phyloP scores from a whole-genome alignment of 2,797 vertebrate species.

The Enteromius trimaculatus region DNA sequence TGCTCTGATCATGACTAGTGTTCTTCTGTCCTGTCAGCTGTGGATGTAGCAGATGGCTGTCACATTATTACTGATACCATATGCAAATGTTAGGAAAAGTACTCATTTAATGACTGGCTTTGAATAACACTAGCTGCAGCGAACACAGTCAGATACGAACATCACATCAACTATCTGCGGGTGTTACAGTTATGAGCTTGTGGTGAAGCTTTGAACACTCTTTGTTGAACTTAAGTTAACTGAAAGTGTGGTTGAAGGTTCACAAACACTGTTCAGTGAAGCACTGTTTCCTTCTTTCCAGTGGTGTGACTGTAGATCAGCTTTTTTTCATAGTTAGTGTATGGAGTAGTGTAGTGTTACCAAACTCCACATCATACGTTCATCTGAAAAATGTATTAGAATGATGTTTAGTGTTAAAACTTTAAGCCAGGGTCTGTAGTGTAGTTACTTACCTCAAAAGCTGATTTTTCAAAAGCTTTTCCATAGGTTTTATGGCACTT shows the following conservation, averaged over 20 bases:
- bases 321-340: not conserved
- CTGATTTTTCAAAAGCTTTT: too few relatives aligned
- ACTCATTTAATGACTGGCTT: conserved; percentile 31
- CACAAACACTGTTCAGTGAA: not conserved
- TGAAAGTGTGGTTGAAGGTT: conserved; percentile 13
- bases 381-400: not conserved
- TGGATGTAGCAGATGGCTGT: conserved; percentile 28
- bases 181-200: not conserved
- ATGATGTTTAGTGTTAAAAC: too few relatives aligned
- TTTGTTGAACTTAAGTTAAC: not conserved
- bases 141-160: not conserved
- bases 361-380: not conserved
- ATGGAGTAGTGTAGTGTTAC: not conserved
- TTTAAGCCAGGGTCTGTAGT: not conserved
- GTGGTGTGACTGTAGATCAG: not conserved
- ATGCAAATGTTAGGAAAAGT: conserved; percentile 73
- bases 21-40: conserved; percentile 19
- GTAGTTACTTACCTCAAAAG: not conserved
- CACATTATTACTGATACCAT: conserved; percentile 60
- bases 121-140: not conserved
- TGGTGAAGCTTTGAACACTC: too few relatives aligned
- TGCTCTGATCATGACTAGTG: not conserved
- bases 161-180: not conserved
- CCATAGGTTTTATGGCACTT: not conserved
- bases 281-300: conserved; percentile 3